Evolutionary conservation across 2,113 vertebrate species (phyloP).

Genomic region (Myxocyprinus asiaticus): DNA sequence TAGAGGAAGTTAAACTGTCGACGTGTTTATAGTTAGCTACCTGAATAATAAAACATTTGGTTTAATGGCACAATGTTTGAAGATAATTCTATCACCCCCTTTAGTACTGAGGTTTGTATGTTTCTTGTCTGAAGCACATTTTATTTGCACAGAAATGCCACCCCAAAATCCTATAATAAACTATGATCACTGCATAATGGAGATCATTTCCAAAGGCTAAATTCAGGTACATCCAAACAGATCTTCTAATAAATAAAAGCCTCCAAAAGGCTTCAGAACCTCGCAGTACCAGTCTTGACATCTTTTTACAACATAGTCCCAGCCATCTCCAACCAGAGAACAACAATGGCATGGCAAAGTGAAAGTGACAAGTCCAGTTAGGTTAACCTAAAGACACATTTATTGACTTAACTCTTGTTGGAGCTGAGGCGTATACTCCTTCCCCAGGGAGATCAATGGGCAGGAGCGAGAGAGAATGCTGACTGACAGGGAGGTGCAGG

Average conservation of each 20-base stretch:
- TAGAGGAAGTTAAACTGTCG: no score
- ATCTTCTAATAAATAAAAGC: neutral
- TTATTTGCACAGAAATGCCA: no score
- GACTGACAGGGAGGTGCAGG: conserved; percentile 8
- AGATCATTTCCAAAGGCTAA: neutral
- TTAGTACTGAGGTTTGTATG: no score
- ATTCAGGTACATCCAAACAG: neutral
- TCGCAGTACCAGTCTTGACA: neutral
- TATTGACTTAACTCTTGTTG: conserved; percentile 20
- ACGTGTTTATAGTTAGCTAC: no score
- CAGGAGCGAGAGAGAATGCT: neutral
- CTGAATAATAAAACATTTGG: no score
- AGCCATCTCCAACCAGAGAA: neutral
- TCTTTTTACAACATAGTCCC: no score
- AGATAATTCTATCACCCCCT: no score
- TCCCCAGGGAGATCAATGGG: no score
- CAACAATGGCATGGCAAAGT: neutral
- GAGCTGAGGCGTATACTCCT: neutral
- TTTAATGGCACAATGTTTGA: no score
- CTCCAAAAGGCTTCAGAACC: neutral
- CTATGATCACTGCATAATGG: neutral
- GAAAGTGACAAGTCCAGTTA: neutral
- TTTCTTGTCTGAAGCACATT: no score
- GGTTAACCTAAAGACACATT: conserved; percentile 1
- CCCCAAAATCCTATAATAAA: neutral